Evolutionary conservation across 2,113 vertebrate species (phyloP).

Genomic region (Bubo scandiacus): DNA sequence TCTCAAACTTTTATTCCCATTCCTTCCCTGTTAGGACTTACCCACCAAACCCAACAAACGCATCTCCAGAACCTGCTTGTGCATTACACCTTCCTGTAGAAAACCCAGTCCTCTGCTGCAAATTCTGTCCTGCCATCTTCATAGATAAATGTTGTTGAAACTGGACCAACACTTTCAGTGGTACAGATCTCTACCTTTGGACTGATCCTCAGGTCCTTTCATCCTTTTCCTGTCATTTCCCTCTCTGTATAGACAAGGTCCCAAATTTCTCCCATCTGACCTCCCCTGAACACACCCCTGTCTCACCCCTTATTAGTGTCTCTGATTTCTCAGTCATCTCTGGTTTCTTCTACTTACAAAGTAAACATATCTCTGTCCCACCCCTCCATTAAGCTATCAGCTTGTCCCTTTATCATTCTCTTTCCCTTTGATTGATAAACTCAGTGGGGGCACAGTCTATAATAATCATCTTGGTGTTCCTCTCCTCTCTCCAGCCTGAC

Average conservation of each 20-base stretch:
- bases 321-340: not conserved
- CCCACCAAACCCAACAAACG: not conserved
- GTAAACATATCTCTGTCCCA: not conserved
- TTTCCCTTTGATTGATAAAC: not conserved
- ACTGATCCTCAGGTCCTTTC: not conserved
- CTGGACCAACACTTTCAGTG: not conserved
- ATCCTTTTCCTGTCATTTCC: not conserved
- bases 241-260: not conserved
- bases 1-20: not conserved
- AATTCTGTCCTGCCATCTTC: not conserved
- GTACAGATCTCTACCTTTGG: not conserved
- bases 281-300: not conserved
- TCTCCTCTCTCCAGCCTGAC: not conserved
- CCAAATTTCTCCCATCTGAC: not conserved
- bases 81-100: not conserved
- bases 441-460: not conserved
- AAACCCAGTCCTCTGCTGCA: not conserved
- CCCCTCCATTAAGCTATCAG: not conserved
- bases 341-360: not conserved
- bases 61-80: not conserved
- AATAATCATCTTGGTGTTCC: not conserved
- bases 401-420: not conserved
- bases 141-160: not conserved
- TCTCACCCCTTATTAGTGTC: not conserved
- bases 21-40: not conserved